Base-by-base conservation (phyloP, 2,113 vertebrate genomes). In the Heterotis niloticus region DNA sequence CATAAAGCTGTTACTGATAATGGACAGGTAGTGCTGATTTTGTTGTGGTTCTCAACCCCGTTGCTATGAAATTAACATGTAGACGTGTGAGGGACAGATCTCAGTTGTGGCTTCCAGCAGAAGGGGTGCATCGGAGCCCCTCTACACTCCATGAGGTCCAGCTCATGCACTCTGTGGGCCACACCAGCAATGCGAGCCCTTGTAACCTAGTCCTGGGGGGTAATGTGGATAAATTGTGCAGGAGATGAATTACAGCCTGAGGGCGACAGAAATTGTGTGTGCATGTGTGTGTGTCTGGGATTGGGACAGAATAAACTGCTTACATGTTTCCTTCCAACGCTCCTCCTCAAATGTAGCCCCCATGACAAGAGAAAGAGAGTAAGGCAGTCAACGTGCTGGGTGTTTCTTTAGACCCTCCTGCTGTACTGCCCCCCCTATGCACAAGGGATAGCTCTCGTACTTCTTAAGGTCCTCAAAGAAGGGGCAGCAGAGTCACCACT, bases 191-290 rank as follows among this genome's bases (percentile, higher is more conserved):
- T 5, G 14, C 5, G 24, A n/a, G 14, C 71, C 71, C 56, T 59
- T 44, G 52, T 74, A 59, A 74, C 71, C 71, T 74, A 74, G 51
- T 74, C 57, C 24, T 57, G 16, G 23, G 51, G 54, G 54, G 13
- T 24, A 74, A 68, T 78, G 64, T 80, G 67, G 71, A 80, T 80
- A 75, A 80, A 75, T 54, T 59, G 62, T n/a, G 77, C 65, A 70
- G 52, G 34, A 69, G 77, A 78, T 65, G 59, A 70, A 78, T 78
- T 78, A 34, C 20, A 52, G 78, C 57, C 78, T 1, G n/a, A 34
- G 29, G 68, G 18, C 56, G 18, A 51, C 28, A 17, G 12, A n/a
- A 12, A 60, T 29, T 70, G 26, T 70, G 20, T 69, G 56, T 77
- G 74, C 69, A 23, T 62, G 67, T 70, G 56, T 26, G 54, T 12